A percentile compares a stretch with the other conserved stretches of the same genome.
Evolutionary conservation across 2,888 invertebrate genomes (phyloP).

Genomic region (Calephelis perditalis): DNA sequence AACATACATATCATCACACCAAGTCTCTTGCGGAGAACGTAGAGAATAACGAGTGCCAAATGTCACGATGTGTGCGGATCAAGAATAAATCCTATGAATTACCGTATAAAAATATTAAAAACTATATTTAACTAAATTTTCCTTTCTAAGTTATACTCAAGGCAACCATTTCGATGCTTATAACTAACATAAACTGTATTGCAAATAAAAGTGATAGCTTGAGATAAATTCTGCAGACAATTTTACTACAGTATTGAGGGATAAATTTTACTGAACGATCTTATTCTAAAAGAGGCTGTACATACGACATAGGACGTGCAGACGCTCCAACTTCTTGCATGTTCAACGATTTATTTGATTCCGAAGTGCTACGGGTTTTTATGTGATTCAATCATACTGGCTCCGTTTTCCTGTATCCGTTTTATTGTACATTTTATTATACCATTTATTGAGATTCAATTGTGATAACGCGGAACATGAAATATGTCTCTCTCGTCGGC

Average conservation of each 20-base stretch:
- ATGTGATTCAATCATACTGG: constrained; percentile 16
- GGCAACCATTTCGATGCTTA: too few species aligned
- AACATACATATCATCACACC: too few species aligned
- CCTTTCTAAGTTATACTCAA: too few species aligned
- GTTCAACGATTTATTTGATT: constrained; percentile 4
- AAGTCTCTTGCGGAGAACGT: too few species aligned
- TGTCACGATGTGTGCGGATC: too few species aligned
- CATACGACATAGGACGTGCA: constrained; percentile 7
- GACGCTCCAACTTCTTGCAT: constrained; percentile 4
- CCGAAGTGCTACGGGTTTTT: constrained; percentile 8
- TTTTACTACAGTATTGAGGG: constrained; percentile 3
- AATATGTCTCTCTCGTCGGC: too few species aligned
- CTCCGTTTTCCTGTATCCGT: constrained; percentile 10
- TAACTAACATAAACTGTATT: not conserved
- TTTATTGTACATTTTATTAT: constrained; percentile 7
- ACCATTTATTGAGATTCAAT: constrained; percentile 4
- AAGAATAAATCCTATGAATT: too few species aligned
- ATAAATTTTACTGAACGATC: not conserved
- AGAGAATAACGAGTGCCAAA: too few species aligned
- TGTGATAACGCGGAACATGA: not conserved
- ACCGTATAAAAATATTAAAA: too few species aligned
- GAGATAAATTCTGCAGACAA: not conserved
- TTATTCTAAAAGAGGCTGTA: constrained; percentile 1
- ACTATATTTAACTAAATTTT: too few species aligned
- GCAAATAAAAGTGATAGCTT: not conserved